These are phyloP conservation scores for Tupiocoris notatus DNA, from an alignment of 2,888 invertebrate species.

Conservation along the genomic window DNA sequence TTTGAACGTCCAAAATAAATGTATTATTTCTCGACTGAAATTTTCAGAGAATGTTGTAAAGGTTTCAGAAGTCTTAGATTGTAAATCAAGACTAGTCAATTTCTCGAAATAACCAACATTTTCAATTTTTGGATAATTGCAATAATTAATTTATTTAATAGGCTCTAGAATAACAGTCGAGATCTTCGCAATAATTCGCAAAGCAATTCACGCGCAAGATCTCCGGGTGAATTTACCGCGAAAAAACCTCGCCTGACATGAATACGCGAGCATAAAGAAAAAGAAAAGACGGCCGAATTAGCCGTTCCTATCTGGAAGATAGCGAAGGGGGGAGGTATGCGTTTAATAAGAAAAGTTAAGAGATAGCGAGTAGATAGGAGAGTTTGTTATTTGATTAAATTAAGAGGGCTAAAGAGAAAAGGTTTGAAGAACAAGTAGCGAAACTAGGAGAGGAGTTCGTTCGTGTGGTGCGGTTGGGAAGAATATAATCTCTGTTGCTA, in stretches of 20 bases:
- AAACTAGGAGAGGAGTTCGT: not conserved
- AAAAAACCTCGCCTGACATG: not conserved
- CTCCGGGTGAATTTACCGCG: no score
- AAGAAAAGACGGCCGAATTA: not conserved
- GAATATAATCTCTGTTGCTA: not conserved
- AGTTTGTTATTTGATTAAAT: slow-evolving; percentile 30
- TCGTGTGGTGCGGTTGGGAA: not conserved
- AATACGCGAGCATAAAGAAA: not conserved
- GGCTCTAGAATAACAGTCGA: no score
- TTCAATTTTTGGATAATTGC: no score
- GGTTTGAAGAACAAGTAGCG: not conserved
- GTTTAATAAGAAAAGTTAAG: slow-evolving; percentile 27
- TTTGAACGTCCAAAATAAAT: not conserved
- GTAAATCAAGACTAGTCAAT: no score
- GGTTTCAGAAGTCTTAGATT: no score
- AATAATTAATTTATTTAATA: no score
- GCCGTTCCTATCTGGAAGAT: not conserved
- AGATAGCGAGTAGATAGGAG: slow-evolving; percentile 14
- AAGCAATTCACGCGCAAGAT: no score
- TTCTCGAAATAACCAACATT: no score
- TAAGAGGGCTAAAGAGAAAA: slow-evolving; percentile 24
- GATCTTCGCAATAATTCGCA: no score
- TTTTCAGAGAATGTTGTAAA: no score
- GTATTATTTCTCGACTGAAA: not conserved
- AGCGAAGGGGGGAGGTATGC: not conserved